Base-by-base conservation (phyloP, 2,888 invertebrate species). In the Isoperla grammatica region DNA sequence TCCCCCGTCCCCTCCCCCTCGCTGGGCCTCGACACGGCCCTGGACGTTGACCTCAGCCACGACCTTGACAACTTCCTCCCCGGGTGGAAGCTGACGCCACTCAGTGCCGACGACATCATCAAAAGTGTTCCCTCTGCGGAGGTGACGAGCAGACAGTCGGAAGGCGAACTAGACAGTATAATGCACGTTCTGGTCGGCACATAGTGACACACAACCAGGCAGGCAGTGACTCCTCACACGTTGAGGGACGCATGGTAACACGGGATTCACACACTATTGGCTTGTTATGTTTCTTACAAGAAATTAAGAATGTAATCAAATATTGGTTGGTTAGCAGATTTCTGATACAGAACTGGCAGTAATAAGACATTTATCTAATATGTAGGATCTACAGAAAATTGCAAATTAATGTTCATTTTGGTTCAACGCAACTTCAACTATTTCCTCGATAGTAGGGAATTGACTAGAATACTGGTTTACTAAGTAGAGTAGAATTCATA, bases 111-210 rank as follows among this genome's bases (percentile, higher is more conserved):
- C 60, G 80, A 79, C 63, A 74, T 79, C 22, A 75, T 79, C 56
- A 78, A 76, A 50, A 73, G 71, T 55, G 74, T 74, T 43, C 70
- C 76, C 20, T 70, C 73, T 22, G 65, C 68, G 37, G 64, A 62
- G 53, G 43, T 61, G 9, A 23, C 54, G 8, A 59, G 62, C 20
- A 71, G 72, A 55, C 71, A 76, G 63, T 71, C 73, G 54, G 75
- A 77, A 43, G 78, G 76, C 65, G 80, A 80, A 66, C 74, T 79
- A 72, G 80, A 80, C 69, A 83, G 83, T 72, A 84, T 85, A 73
- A 84, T 85, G 81, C 82, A 85, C 73, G 82, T 85, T 70, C 77
- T 86, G 72, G 85, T 86, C 71, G 85, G 85, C 67, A 70, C 71
- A 65, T 71, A 66, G 61, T 63, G 59, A 58, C 56, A 57, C 46